Percentiles rank a stretch among this genome's conserved stretches.
Evolutionary conservation across 1,140 invertebrate genomes (phyloP).

Genomic region (Lithobius niger): DNA sequence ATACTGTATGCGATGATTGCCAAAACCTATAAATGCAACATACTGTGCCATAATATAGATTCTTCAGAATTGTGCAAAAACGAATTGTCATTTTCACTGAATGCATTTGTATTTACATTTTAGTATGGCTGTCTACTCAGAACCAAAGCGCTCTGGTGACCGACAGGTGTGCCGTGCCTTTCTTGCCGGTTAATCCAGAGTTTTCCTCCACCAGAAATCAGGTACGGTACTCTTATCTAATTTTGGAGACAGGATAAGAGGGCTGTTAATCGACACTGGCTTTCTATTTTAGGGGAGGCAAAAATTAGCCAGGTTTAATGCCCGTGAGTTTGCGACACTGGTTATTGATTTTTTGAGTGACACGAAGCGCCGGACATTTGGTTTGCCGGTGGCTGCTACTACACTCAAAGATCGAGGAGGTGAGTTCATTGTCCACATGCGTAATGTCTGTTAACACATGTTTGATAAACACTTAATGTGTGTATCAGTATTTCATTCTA

Average conservation of each 20-base stretch:
- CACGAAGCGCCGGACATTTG: constrained; percentile 56
- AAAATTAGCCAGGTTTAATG: constrained; percentile 84
- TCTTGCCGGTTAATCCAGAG: constrained; percentile 88
- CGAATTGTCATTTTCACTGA: too few relatives aligned
- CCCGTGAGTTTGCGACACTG: constrained; percentile 72
- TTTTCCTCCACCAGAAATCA: constrained; percentile 90
- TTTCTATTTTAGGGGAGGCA: constrained; percentile 55
- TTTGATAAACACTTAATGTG: too few relatives aligned
- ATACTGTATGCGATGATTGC: too few relatives aligned
- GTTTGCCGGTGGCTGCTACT: neutral
- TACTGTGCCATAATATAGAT: too few relatives aligned
- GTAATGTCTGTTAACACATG: too few relatives aligned
- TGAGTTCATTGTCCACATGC: too few relatives aligned
- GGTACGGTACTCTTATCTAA: constrained; percentile 19
- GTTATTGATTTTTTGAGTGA: constrained; percentile 83
- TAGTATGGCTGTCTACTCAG: constrained; percentile 21
- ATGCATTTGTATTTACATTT: constrained; percentile 5
- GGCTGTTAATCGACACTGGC: neutral
- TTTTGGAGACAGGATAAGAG: neutral
- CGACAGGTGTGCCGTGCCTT: constrained; percentile 61
- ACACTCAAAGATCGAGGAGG: neutral
- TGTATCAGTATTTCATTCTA: too few relatives aligned
- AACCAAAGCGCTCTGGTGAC: constrained; percentile 28
- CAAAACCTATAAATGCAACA: too few relatives aligned
- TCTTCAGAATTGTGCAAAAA: too few relatives aligned